These are phyloP conservation scores for Marasmarcha lunaedactyla DNA, from an alignment of 2,888 invertebrate genomes.

Conservation along the genomic window DNA sequence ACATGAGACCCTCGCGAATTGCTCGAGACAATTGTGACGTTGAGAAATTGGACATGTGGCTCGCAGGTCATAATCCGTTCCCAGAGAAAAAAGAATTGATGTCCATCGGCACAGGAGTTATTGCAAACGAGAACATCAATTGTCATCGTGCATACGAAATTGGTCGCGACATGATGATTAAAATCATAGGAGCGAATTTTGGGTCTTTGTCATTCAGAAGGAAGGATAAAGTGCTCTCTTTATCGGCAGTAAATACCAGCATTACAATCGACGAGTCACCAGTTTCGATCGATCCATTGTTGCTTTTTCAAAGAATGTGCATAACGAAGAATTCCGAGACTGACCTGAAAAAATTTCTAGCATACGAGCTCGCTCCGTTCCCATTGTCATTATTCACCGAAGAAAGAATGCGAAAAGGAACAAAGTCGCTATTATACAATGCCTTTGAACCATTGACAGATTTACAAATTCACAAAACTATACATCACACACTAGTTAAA, in stretches of 20 bases:
- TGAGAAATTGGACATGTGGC: background rate
- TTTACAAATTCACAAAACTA: too few species aligned
- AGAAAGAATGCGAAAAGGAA: too few species aligned
- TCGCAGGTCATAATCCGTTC: slow-evolving; percentile 4
- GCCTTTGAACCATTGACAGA: too few species aligned
- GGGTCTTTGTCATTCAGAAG: background rate
- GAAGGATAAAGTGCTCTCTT: background rate
- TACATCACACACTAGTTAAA: too few species aligned
- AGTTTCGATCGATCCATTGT: background rate
- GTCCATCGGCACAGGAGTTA: slow-evolving; percentile 5
- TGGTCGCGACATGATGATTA: background rate
- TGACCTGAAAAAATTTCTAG: background rate
- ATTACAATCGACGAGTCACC: background rate
- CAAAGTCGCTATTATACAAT: too few species aligned
- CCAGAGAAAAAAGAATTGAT: background rate
- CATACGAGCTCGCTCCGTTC: slow-evolving; percentile 1
- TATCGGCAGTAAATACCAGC: background rate
- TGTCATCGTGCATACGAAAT: slow-evolving; percentile 3
- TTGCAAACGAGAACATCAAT: slow-evolving; percentile 5
- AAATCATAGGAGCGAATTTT: background rate
- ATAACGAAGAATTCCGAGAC: background rate
- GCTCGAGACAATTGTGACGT: slow-evolving; percentile 4
- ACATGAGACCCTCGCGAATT: background rate
- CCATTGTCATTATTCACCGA: background rate
- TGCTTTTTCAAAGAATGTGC: too few species aligned